Percentiles rank a stretch among this genome's conserved stretches.
These are phyloP conservation scores for Pithys albifrons DNA, from an alignment of 2,113 vertebrate genomes.

Conservation along the genomic window DNA sequence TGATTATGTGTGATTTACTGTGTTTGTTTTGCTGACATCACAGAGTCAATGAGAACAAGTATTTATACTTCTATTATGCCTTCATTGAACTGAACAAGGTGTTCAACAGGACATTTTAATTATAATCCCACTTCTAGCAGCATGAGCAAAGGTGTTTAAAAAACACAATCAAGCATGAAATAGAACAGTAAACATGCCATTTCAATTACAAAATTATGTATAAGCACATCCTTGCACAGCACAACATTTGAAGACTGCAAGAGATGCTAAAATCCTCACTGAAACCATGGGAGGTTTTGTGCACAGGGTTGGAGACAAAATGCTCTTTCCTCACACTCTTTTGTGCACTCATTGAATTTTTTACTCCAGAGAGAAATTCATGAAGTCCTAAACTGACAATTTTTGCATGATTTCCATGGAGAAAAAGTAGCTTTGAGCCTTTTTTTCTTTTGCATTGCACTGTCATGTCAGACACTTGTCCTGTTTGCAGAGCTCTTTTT, in stretches of 20 bases:
- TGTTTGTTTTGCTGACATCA: conserved; percentile 58
- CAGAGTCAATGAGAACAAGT: conserved; percentile 63
- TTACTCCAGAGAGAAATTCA: conserved; percentile 33
- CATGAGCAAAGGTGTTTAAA: conserved; percentile 64
- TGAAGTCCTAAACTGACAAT: conserved; percentile 13
- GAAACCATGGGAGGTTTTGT: conserved; percentile 5
- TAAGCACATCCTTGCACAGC: conserved; percentile 52
- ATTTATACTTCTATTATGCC: conserved; percentile 70
- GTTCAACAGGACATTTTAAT: conserved; percentile 70
- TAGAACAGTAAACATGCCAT: conserved; percentile 71
- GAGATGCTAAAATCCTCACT: conserved; percentile 30
- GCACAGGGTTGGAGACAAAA: background rate
- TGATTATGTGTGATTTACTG: background rate
- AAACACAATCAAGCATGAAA: conserved; percentile 69
- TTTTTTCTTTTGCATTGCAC: background rate
- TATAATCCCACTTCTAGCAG: conserved; percentile 61
- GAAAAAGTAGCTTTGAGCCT: background rate
- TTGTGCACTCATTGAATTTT: conserved; percentile 17
- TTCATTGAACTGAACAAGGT: conserved; percentile 73
- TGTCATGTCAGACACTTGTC: background rate
- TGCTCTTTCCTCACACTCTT: conserved; percentile 31
- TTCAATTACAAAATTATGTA: conserved; percentile 65
- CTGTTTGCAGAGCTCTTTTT: conserved; percentile 4
- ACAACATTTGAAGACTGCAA: conserved; percentile 37
- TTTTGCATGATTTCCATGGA: conserved; percentile 59